Evolutionary conservation across 2,113 vertebrate genomes (phyloP), one percentile per base, ranked within the genome.

Genomic region (Triplophysa rosa): DNA sequence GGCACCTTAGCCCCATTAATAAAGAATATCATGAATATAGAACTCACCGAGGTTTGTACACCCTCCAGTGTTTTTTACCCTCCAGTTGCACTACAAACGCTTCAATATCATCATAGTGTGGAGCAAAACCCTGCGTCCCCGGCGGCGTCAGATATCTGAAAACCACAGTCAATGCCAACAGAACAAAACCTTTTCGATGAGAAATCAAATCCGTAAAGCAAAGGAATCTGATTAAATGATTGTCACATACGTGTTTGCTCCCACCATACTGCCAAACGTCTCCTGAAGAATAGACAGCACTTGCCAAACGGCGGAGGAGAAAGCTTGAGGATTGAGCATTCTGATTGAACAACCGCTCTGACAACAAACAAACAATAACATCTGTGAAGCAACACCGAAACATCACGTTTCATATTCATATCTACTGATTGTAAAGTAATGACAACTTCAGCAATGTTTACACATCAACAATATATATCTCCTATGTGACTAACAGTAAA

Each of bases 101-200:
- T 86, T 99, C 98, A 1, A 99, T 98, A 88, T 99, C 97, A 0
- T 99, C 98, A 8, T 97, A 99, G 89, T 99, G 98, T 2, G 98
- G 98, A 2, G 98, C 97, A 10, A 99, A 99, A 54, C 98, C 98
- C 86, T 99, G 98, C 0, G 94, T 96, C 9, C 94, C 95, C 0
- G 97, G 91, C 0, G 98, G 98, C 0, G 98, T 99, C 84, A 99
- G 92, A 83, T 99, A 99, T 1, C 94, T 95, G 80, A 19, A 78
- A 19, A 59, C 42, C 8, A 45, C 42, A 8, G 10, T 45, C 42
- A 37, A 37, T 6, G 33, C 6, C 33, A 45, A 45, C 42, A 45
- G 42, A 45, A 12, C 42, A 45, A 11, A 12, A 45, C 8, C 11
- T 45, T 45, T 12, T 33, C 66, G 2, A 84, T 16, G 49, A 16